phyloP scores from a whole-genome alignment of 2,113 vertebrate species.

The Ascaphus truei region DNA sequence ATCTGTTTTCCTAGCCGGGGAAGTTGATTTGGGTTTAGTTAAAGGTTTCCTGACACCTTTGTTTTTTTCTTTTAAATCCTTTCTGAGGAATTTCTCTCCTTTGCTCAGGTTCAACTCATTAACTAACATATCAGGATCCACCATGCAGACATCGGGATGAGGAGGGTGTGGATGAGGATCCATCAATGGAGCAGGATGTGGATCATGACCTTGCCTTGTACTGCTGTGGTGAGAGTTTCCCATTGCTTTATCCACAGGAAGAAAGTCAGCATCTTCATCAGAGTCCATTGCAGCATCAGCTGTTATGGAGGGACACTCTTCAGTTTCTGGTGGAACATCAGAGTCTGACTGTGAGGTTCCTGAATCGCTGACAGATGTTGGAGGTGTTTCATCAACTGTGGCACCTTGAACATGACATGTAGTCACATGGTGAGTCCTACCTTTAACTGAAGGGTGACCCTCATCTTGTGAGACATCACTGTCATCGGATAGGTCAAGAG shows the following conservation, averaged over 20 bases:
- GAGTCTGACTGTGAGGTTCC: slow-evolving; percentile 91
- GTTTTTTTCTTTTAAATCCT: slow-evolving; percentile 80
- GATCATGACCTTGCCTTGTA: slow-evolving; percentile 75
- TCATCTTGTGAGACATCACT: slow-evolving; percentile 77
- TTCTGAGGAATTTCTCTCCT: slow-evolving; percentile 81
- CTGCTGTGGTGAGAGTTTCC: slow-evolving; percentile 65
- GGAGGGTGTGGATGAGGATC: slow-evolving; percentile 84
- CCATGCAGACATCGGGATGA: slow-evolving; percentile 93
- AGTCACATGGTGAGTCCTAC: slow-evolving; percentile 52
- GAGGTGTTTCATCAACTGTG: slow-evolving; percentile 84
- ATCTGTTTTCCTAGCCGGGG: slow-evolving; percentile 78
- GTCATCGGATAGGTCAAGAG: slow-evolving; percentile 76
- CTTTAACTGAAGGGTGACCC: slow-evolving; percentile 65
- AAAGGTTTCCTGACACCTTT: slow-evolving; percentile 74
- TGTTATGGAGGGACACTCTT: slow-evolving; percentile 84
- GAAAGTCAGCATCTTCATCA: slow-evolving; percentile 87
- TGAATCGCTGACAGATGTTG: slow-evolving; percentile 89
- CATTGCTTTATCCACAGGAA: slow-evolving; percentile 86
- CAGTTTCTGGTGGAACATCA: slow-evolving; percentile 81
- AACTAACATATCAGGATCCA: slow-evolving; percentile 82
- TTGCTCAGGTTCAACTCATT: slow-evolving; percentile 66
- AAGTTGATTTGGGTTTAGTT: slow-evolving; percentile 80
- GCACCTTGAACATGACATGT: slow-evolving; percentile 47
- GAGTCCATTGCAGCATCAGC: slow-evolving; percentile 89
- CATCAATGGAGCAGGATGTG: slow-evolving; percentile 74